Conservation (phyloP, 2,113 vertebrate species). For the Sorex fumeus region DNA sequence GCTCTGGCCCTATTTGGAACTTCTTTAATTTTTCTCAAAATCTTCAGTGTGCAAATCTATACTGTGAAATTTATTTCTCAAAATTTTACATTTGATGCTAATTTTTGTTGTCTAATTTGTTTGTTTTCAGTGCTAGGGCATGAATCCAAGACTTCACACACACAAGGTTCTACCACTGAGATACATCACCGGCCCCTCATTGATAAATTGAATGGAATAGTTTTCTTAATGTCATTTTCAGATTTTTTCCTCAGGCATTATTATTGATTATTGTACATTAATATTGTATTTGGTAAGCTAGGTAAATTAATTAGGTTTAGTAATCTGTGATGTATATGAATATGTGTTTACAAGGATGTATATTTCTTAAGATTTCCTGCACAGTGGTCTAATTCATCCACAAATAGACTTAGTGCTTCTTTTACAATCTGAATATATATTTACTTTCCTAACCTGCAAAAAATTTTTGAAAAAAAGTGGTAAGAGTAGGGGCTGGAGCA, state of each 20-base stretch:
- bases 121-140: no score
- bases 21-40: conserved; percentile 12
- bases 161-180: no score
- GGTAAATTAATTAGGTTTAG: conserved; percentile 3
- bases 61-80: conserved; percentile 11
- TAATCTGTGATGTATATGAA: not conserved
- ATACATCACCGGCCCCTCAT: no score
- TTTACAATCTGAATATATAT: conserved; percentile 5
- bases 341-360: not conserved
- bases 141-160: no score
- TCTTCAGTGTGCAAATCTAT: not conserved
- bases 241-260: not conserved
- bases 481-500: not conserved
- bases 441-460: not conserved
- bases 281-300: not conserved
- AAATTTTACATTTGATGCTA: conserved; percentile 26
- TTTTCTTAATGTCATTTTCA: not conserved
- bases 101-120: not conserved
- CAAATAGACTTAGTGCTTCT: conserved; percentile 28
- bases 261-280: conserved; percentile 3
- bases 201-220: not conserved
- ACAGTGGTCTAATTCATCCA: not conserved
- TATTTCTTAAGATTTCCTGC: not conserved
- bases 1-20: not conserved
- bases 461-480: not conserved